Evolutionary conservation across 2,888 invertebrate genomes (phyloP), one percentile per base, ranked within the genome.

Genomic region (Julus scanicus): DNA sequence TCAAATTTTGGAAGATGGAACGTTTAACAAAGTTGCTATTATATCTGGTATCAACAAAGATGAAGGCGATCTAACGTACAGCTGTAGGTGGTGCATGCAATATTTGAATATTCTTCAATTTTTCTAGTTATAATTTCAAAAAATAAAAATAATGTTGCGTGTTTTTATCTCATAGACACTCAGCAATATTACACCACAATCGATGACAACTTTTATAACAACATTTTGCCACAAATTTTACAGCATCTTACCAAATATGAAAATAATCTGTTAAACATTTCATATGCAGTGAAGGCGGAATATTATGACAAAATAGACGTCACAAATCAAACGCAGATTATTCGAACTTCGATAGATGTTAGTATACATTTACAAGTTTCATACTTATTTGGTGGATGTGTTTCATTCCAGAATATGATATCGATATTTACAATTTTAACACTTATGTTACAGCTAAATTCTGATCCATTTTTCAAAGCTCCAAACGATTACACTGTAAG

Each of bases 231-330:
- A 37, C n/a, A 13, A 17, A 17, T 87, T 2, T 3, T 87, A 11
- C 83, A 87, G 9, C 39, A 80, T n/a, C 87, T 87, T 13, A 87
- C 87, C 1, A 83, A 83, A 44, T 87, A 87, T 87, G 20, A 87
- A 13, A 17, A 1, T 3, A 87, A 88, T 39, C 15, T 88, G 17
- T 9, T 88, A 17, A 88, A 88, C 39, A 57, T 88, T 13, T 88
- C 88, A 0, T 88, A 88, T 39, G 88, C 88, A 49, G 49, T 88
- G 20, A 88, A 88, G 85, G 84, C 80, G 13, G 49, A 88, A 88
- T 88, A 88, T 44, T 88, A 11, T 37, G 85, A 88, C 40, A 85
- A 88, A 88, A 85, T 88, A 9, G 88, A 88, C 29, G 88, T 88
- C 48, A 88, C 44, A 2, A 83, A 88, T 84, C n/a, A 37, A 11